Base-by-base conservation (phyloP, 2,888 invertebrate species). In the Sinodicranocentrus sp. region DNA sequence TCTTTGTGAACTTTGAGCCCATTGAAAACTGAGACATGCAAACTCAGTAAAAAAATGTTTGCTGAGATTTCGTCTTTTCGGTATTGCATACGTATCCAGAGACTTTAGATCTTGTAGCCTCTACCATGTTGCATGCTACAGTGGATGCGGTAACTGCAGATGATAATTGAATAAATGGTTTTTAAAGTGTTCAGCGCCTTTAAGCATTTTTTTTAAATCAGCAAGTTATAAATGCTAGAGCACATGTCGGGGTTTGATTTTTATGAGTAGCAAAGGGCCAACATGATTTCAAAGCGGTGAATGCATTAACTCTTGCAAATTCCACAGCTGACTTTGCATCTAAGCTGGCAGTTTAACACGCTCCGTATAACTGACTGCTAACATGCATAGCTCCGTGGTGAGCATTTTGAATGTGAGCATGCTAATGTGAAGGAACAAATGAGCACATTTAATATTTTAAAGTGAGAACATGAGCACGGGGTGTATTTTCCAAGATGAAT, bases 261-360 rank as follows among this genome's bases (percentile, higher is more conserved):
- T 72, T 57, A 73, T 80, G 80, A 43, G 57, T 61, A 75, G 75
- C 80, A 75, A 82, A 68, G 82, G 82, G 75, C 65, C 72, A 65
- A 65, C 52, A 72, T 72, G 59, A 79, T 44, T n/a, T 71, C 63
- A 57, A 19, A 65, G 28, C 54, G n/a, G 25, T 63, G 68, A 39
- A 48, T 25, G 25, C 44, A 70, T 43, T 57, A 78, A 33, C 67
- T 65, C 21, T 44, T 63, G 80, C 73, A 44, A 68, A 68, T 82
- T 75, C 71, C 70, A 65, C 23, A n/a, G 71, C 70, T 82, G 82
- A 70, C 82, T 61, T 52, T 71, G 70, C 82, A 82, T 82, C 63
- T 76, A 82, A 82, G 76, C 82, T 61, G 25, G 25, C 28, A 65
- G 63, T 71, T 76, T 76, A 82, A 82, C 82, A 82, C 82, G 82